Percentiles rank a stretch among this genome's conserved stretches.
Conservation (phyloP, 2,888 invertebrate species). For the Protophormia terraenovae region DNA sequence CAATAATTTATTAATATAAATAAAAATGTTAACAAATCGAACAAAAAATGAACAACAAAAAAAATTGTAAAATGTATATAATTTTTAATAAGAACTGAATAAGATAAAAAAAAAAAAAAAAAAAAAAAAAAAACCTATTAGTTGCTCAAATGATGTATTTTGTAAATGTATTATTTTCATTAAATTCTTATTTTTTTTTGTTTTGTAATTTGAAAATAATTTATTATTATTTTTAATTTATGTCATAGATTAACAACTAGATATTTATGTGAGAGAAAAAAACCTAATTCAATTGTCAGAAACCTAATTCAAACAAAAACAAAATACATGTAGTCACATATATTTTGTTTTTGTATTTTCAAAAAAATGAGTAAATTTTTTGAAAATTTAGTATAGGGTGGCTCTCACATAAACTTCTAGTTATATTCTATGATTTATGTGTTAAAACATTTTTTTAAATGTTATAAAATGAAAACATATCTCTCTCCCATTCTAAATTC, state of each 20-base stretch:
- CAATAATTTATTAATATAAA: slow-evolving; percentile 20
- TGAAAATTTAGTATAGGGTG: too few species aligned
- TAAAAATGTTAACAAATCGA: slow-evolving; percentile 36
- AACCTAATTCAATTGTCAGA: too few species aligned
- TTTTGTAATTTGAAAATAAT: background rate
- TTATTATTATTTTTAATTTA: too few species aligned
- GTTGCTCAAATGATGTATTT: slow-evolving; percentile 58
- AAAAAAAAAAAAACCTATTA: slow-evolving; percentile 24
- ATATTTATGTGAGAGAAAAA: too few species aligned
- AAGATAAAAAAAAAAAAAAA: slow-evolving; percentile 1
- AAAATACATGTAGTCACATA: too few species aligned
- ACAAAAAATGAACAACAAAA: slow-evolving; percentile 42
- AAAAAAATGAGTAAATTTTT: too few species aligned
- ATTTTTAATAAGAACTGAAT: slow-evolving; percentile 56
- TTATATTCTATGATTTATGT: background rate
- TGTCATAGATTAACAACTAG: too few species aligned
- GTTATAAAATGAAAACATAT: slow-evolving; percentile 53
- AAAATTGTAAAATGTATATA: slow-evolving; percentile 50
- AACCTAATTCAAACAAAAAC: too few species aligned
- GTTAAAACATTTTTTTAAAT: slow-evolving; percentile 32
- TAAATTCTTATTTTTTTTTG: background rate
- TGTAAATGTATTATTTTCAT: slow-evolving; percentile 36
- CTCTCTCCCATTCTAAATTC: slow-evolving; percentile 21
- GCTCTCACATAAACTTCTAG: too few species aligned
- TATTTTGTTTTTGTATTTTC: too few species aligned